These are phyloP conservation scores for Rhadinocentrus ornatus DNA, from an alignment of 2,797 vertebrate species.

Conservation along the genomic window DNA sequence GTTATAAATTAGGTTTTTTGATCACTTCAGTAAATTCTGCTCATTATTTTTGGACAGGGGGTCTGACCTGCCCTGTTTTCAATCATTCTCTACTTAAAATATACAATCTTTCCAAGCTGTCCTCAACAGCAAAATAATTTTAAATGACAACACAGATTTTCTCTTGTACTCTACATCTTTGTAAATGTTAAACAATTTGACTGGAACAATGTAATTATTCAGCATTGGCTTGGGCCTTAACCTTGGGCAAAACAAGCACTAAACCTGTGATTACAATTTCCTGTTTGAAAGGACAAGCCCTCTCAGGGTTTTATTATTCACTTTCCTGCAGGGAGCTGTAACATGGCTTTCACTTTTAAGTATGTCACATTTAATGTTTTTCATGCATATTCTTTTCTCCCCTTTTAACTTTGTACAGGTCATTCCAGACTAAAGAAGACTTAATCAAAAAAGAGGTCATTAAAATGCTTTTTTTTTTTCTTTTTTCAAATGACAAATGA, in stretches of 20 bases:
- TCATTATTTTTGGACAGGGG: conserved; percentile 23
- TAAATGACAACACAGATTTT: conserved; percentile 6
- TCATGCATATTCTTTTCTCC: background rate
- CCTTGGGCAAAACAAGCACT: conserved; percentile 14
- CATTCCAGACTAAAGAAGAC: conserved; percentile 34
- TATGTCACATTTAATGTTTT: conserved; percentile 7
- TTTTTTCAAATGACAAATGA: conserved; percentile 39
- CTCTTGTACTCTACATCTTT: background rate
- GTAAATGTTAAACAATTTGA: conserved; percentile 18
- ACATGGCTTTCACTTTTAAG: background rate
- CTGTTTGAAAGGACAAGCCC: background rate
- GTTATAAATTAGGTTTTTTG: conserved; percentile 15
- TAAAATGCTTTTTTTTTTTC: conserved; percentile 28
- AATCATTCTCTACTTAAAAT: conserved; percentile 28
- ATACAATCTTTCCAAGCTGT: conserved; percentile 32
- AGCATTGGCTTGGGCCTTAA: conserved; percentile 20
- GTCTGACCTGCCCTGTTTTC: conserved; percentile 17
- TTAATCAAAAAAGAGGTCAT: conserved; percentile 31
- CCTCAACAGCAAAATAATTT: conserved; percentile 1
- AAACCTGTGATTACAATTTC: conserved; percentile 12
- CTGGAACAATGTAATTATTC: conserved; percentile 18
- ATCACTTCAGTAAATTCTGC: conserved; percentile 13
- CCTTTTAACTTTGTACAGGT: conserved; percentile 4
- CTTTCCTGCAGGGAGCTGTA: background rate
- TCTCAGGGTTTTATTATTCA: background rate